Percentiles rank a stretch among this genome's conserved stretches.
phyloP scores from a whole-genome alignment of 2,888 invertebrate genomes.

The Tenthredo notha region DNA sequence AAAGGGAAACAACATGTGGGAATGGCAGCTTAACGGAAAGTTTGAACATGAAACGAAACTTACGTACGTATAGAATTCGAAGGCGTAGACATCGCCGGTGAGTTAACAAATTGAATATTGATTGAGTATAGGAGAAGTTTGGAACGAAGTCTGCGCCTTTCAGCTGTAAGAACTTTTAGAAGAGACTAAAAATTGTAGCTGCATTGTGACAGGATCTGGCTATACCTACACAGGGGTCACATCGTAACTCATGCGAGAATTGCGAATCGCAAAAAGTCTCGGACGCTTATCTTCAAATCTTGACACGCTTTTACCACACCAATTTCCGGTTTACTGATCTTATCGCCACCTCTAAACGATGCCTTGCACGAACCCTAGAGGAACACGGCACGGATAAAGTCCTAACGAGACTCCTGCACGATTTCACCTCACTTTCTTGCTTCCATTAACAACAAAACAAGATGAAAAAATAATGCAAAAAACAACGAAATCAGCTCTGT shows the following conservation, averaged over 20 bases:
- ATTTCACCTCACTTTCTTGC: constrained; percentile 4
- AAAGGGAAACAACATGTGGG: background rate
- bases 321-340: constrained; percentile 48
- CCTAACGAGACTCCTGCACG: constrained; percentile 41
- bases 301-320: constrained; percentile 34
- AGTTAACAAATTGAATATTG: constrained; percentile 49
- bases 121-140: constrained; percentile 24
- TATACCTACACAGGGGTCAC: background rate
- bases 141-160: background rate
- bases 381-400: constrained; percentile 31
- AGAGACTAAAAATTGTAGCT: background rate
- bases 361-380: constrained; percentile 39
- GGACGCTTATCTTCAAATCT: constrained; percentile 19
- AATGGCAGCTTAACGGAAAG: background rate
- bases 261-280: constrained; percentile 8
- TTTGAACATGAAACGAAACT: background rate
- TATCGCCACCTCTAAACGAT: constrained; percentile 38
- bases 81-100: background rate
- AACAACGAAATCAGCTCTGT: background rate
- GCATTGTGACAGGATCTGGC: background rate
- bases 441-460: background rate
- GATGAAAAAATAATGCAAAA: background rate
- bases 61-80: background rate
- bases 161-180: background rate
- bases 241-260: constrained; percentile 6